Conservation (phyloP, 2,888 invertebrate species). For the Pseudococcus longispinus region DNA sequence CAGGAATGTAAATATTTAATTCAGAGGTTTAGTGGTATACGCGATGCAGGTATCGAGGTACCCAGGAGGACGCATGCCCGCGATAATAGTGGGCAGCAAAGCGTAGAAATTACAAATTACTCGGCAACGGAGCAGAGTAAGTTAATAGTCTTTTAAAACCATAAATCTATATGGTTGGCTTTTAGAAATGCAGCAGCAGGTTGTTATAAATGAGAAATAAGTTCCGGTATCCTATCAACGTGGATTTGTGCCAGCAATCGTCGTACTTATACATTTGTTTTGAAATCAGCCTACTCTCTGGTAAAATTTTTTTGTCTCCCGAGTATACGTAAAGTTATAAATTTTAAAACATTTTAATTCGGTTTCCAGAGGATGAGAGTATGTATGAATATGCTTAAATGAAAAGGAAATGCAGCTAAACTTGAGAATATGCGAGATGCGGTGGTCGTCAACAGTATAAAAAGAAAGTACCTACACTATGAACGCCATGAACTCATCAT, state of each 20-base stretch:
- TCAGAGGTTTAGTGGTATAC: neutral
- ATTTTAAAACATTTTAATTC: neutral
- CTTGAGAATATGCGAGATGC: neutral
- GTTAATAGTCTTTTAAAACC: conserved; percentile 48
- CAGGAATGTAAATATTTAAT: conserved; percentile 15
- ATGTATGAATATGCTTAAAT: neutral
- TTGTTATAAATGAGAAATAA: conserved; percentile 44
- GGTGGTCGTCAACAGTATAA: neutral
- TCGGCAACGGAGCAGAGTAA: neutral
- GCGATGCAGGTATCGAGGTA: neutral
- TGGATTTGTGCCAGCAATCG: conserved; percentile 29
- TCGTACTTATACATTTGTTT: neutral
- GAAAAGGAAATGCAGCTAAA: neutral
- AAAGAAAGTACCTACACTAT: conserved; percentile 6
- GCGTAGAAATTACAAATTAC: conserved; percentile 53
- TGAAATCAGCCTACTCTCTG: neutral
- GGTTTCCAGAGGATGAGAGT: neutral
- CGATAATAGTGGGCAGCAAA: conserved; percentile 41
- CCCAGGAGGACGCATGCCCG: neutral
- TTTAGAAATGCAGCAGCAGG: conserved; percentile 40
- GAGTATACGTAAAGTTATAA: neutral
- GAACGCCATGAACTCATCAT: neutral
- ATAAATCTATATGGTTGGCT: conserved; percentile 42
- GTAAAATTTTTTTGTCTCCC: neutral
- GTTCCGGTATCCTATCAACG: conserved; percentile 38